phyloP scores from a whole-genome alignment of 2,113 vertebrate species.

The Neolamprologus brichardi region DNA sequence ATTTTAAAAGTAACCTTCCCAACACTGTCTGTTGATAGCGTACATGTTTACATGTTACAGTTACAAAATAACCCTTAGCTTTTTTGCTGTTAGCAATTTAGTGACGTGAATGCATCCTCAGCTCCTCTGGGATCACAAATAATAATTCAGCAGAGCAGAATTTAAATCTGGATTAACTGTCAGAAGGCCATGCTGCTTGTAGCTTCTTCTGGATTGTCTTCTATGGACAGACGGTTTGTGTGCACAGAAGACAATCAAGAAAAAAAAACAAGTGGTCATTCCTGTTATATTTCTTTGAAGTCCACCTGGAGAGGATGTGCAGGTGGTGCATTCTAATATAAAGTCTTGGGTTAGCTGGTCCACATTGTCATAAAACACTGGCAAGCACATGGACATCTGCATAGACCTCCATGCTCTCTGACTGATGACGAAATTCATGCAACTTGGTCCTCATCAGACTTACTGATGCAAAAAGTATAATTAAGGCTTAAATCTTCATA shows the following conservation, averaged over 20 bases:
- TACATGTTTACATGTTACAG: not conserved
- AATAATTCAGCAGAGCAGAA: not conserved
- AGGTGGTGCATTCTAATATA: not conserved
- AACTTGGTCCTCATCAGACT: not conserved
- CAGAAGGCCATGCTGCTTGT: not conserved
- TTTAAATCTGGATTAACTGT: not conserved
- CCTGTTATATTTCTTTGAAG: not conserved
- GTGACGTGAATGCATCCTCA: rapidly evolving
- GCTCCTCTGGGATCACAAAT: not conserved
- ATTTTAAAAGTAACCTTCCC: too few relatives aligned
- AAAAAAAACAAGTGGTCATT: not conserved
- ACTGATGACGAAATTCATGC: rapidly evolving
- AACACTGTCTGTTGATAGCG: not conserved
- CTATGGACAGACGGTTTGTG: not conserved
- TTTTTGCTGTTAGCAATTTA: not conserved
- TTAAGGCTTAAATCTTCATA: not conserved
- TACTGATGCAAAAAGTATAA: not conserved
- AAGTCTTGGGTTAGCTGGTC: not conserved
- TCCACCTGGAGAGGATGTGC: rapidly evolving
- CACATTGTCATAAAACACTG: not conserved
- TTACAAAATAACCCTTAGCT: not conserved
- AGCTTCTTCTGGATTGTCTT: not conserved
- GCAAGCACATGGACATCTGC: not conserved
- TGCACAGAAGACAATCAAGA: not conserved
- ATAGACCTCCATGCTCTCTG: not conserved